Evolutionary conservation across 2,797 vertebrate species (phyloP).

Genomic region (Botia almorhae): DNA sequence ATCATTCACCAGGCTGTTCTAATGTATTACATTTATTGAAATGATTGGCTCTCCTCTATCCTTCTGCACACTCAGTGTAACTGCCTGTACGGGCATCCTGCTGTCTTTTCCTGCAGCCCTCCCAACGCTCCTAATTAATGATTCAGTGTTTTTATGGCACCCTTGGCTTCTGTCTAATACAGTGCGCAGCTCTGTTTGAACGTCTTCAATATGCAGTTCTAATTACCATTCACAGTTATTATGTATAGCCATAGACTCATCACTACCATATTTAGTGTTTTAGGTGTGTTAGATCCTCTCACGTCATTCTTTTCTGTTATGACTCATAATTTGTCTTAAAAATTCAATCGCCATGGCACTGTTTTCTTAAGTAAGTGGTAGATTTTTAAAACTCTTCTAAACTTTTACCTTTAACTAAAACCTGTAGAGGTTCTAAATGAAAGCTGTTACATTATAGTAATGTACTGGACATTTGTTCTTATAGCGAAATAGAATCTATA

Average conservation of each 20-base stretch:
- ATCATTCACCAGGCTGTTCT: not conserved
- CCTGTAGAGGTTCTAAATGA: no score
- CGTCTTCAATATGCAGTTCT: not conserved
- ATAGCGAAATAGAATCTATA: no score
- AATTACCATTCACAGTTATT: conserved; percentile 11
- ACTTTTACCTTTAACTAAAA: no score
- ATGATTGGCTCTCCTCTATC: not conserved
- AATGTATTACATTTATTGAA: conserved; percentile 2
- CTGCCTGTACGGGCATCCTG: not conserved
- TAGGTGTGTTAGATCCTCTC: not conserved
- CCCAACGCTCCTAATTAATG: not conserved
- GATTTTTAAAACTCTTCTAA: no score
- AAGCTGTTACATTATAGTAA: no score
- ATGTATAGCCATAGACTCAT: not conserved
- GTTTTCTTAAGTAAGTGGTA: no score
- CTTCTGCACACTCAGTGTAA: not conserved
- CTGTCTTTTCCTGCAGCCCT: not conserved
- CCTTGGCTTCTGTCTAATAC: not conserved
- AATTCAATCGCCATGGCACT: no score
- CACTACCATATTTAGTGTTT: not conserved
- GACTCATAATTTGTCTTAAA: not conserved
- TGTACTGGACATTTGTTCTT: no score
- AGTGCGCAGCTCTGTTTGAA: not conserved
- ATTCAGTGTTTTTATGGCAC: not conserved
- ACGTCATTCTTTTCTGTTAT: not conserved